Evolutionary conservation across 2,797 vertebrate genomes (phyloP).

Genomic region (Galagoides demidoff): DNA sequence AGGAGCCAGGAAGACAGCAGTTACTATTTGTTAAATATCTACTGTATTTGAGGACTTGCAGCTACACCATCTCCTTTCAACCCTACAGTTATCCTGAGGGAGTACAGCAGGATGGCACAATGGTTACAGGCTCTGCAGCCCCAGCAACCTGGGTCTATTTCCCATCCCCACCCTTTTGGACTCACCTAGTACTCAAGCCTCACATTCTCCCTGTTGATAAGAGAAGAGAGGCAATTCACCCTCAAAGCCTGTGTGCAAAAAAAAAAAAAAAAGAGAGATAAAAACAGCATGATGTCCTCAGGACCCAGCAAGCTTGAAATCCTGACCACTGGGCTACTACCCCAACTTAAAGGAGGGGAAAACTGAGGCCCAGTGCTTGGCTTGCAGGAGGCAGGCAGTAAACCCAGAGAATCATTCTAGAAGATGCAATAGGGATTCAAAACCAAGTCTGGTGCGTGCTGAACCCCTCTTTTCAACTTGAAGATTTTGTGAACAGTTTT

Average conservation of each 20-base stretch:
- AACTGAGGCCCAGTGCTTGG: background rate
- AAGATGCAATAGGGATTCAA: background rate
- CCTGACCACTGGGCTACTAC: background rate
- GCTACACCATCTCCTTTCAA: background rate
- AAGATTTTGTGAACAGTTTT: background rate
- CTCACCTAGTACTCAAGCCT: background rate
- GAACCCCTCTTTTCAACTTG: background rate
- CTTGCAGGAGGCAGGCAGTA: background rate
- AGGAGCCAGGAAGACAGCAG: background rate
- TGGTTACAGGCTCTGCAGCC: background rate
- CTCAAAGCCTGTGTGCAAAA: background rate
- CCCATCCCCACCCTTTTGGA: background rate
- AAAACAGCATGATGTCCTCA: background rate
- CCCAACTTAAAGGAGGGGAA: background rate
- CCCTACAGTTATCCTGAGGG: background rate
- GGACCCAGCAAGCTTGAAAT: background rate
- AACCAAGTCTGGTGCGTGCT: background rate
- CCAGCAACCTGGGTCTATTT: background rate
- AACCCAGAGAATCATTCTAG: background rate
- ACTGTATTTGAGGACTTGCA: background rate
- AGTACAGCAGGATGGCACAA: background rate
- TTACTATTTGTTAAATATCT: background rate
- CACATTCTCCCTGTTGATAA: background rate
- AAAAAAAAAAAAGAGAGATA: background rate
- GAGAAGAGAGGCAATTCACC: too few relatives aligned